Evolutionary conservation across 2,888 invertebrate genomes (phyloP).

Genomic region (Meandrusa payeni): DNA sequence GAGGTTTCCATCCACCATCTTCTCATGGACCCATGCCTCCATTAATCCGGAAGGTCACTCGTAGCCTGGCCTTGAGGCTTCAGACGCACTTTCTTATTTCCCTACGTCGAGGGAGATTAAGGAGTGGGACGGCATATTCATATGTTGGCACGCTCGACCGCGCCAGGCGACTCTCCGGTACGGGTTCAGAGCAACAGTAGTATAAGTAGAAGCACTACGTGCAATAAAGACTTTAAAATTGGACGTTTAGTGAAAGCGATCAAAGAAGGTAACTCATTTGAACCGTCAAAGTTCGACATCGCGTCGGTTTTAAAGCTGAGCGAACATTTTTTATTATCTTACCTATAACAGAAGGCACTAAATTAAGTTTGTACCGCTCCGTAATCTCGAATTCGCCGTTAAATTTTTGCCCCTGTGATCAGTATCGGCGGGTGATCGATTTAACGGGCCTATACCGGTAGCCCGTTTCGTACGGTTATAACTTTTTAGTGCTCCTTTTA

Average conservation of each 20-base stretch:
- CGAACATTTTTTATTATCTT: constrained; percentile 61
- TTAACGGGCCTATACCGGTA: constrained; percentile 74
- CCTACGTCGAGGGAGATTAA: no score
- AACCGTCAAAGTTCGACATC: constrained; percentile 18
- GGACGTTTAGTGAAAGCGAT: background rate
- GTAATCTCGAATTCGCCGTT: constrained; percentile 58
- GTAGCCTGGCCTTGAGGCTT: no score
- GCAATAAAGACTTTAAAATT: no score
- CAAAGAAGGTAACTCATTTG: background rate
- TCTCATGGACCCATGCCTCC: no score
- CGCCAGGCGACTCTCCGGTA: no score
- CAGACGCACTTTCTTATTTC: no score
- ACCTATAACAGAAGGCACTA: constrained; percentile 50
- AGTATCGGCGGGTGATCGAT: constrained; percentile 72
- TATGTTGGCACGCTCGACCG: no score
- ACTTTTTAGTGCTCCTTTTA: constrained; percentile 78
- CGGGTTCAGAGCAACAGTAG: no score
- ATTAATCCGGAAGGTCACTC: no score
- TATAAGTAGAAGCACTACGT: no score
- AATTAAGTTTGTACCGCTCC: constrained; percentile 52
- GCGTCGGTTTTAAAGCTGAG: constrained; percentile 14
- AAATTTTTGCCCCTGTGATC: constrained; percentile 72
- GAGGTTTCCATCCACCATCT: no score
- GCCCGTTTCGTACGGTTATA: constrained; percentile 69
- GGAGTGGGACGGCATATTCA: no score